These are phyloP conservation scores for Notarius quadriscutis DNA, from an alignment of 2,113 vertebrate species.

Conservation along the genomic window DNA sequence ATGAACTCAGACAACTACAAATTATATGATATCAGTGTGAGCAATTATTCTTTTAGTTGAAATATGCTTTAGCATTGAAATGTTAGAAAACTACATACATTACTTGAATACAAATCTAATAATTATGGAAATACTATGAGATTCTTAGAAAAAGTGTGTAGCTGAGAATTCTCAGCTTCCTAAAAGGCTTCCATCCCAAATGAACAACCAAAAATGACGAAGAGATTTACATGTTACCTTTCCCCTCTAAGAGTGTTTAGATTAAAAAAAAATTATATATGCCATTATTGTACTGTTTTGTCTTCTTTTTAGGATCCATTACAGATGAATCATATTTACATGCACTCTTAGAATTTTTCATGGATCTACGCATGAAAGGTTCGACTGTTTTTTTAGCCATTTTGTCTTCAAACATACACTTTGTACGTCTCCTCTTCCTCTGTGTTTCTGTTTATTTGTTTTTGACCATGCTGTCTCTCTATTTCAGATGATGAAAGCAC, in stretches of 20 bases:
- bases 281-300: not conserved
- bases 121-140: not conserved
- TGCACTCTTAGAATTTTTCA: constrained; percentile 36
- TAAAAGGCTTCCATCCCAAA: not conserved
- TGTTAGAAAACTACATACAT: not conserved
- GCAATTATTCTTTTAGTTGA: not conserved
- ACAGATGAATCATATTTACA: constrained; percentile 47
- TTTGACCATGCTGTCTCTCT: not conserved
- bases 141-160: not conserved
- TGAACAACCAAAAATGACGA: not conserved
- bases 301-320: not conserved
- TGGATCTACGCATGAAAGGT: constrained; percentile 49
- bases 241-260: not conserved
- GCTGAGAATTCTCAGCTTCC: not conserved
- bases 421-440: no score
- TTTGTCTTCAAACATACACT: not conserved
- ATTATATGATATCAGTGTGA: not conserved
- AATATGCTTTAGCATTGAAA: not conserved
- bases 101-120: not conserved
- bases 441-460: not conserved
- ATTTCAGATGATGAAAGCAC: constrained; percentile 42
- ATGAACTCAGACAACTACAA: not conserved
- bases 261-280: not conserved
- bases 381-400: not conserved
- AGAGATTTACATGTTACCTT: not conserved